phyloP scores from a whole-genome alignment of 2,888 invertebrate species.

The Meghimatium bilineatum region DNA sequence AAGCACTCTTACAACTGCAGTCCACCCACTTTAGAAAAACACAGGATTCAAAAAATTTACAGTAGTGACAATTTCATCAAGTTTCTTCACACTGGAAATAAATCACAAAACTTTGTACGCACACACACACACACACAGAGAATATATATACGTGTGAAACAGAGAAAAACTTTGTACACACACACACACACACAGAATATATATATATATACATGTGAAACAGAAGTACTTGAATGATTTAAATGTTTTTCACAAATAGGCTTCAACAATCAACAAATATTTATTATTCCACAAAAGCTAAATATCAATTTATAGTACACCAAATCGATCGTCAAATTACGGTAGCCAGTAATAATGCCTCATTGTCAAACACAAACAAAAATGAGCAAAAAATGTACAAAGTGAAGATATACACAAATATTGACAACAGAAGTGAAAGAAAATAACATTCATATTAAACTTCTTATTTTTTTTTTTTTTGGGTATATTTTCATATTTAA shows the following conservation, averaged over 20 bases:
- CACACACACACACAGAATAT: too few species aligned
- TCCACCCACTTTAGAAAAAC: too few species aligned
- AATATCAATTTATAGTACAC: conserved; percentile 2
- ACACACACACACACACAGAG: too few species aligned
- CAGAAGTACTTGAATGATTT: not conserved
- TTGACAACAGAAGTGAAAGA: not conserved
- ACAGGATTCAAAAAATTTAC: not conserved
- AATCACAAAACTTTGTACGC: not conserved
- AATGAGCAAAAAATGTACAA: conserved; percentile 18
- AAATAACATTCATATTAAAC: conserved; percentile 22
- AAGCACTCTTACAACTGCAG: too few species aligned
- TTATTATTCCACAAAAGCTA: not conserved
- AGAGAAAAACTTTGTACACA: not conserved
- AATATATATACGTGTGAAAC: not conserved
- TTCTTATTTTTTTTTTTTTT: conserved; percentile 4
- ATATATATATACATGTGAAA: not conserved
- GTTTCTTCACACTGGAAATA: not conserved
- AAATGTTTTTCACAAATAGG: not conserved
- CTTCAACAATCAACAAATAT: not conserved
- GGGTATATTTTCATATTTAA: conserved; percentile 20
- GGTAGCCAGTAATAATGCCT: conserved; percentile 2
- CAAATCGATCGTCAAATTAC: not conserved
- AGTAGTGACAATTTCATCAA: not conserved
- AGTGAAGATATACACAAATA: not conserved
- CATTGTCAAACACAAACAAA: not conserved